Evolutionary conservation across 2,888 invertebrate species (phyloP).

Genomic region (Diarsia rubi): DNA sequence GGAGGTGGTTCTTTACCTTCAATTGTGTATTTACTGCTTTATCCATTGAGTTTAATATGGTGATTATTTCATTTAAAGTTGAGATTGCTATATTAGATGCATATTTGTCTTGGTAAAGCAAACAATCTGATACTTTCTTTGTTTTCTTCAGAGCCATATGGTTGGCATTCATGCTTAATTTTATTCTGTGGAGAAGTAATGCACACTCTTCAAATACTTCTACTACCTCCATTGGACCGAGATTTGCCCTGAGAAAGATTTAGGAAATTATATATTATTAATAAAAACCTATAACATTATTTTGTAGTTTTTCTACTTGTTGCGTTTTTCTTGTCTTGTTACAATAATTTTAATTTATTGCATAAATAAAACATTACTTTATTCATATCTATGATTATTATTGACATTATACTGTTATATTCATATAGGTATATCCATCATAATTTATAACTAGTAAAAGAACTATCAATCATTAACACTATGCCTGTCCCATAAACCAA

Average conservation of each 20-base stretch:
- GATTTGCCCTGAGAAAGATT: constrained; percentile 66
- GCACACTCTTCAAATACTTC: constrained; percentile 84
- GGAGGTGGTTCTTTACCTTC: constrained; percentile 73
- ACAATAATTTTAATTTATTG: not conserved
- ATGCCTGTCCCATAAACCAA: not conserved
- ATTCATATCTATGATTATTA: not conserved
- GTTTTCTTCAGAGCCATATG: constrained; percentile 82
- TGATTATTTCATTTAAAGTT: constrained; percentile 82
- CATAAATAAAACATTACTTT: not conserved
- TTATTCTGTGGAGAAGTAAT: constrained; percentile 85
- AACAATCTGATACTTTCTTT: constrained; percentile 79
- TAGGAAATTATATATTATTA: constrained; percentile 18
- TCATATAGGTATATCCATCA: not conserved
- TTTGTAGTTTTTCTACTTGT: not conserved
- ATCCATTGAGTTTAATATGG: constrained; percentile 85
- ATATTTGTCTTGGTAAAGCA: constrained; percentile 84
- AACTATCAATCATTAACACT: not conserved
- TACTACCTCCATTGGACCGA: constrained; percentile 80
- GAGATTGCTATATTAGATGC: constrained; percentile 83
- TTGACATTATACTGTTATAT: not conserved
- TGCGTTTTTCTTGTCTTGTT: too few species aligned
- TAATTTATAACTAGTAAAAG: not conserved
- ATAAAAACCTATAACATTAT: not conserved
- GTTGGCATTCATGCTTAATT: constrained; percentile 84
- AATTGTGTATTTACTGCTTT: constrained; percentile 80